Evolutionary conservation across 2,797 vertebrate genomes (phyloP), one percentile per base, ranked within the genome.

Genomic region (Rhinogobio ventralis): DNA sequence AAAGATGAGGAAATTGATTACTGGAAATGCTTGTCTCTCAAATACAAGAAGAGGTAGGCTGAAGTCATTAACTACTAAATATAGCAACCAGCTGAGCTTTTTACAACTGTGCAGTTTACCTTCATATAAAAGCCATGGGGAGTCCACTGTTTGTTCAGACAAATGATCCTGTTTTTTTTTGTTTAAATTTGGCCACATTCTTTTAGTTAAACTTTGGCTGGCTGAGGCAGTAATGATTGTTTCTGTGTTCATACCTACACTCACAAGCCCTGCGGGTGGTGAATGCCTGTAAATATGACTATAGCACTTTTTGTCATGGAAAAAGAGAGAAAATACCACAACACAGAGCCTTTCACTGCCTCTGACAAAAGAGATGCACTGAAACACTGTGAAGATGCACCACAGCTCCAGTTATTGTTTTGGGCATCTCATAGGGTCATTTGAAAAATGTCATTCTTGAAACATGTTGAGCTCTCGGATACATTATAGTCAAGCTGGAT

Each of bases 1-100:
- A 97, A 97, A 91, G 97, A 99, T 82, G 97, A 99, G 91, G 98
- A 99, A 95, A 96, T 96, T 76, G 95, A 96, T 0, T 99, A 99
- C 91, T 99, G 98, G 98, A 99, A 97, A 93, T 95, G 96, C 81
- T 94, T 97, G 91, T 97, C 97, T 84, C 94, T 97, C 85, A 98
- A 97, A 88, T 98, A 98, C 90, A 98, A 98, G 86, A 96, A 97
- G 94, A 98, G 97, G 98, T 99, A 96, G 51, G 92, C 3, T 14
- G 7, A 55, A 55, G 19, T 11, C 25, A 49, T 67, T 46, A 51
- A 51, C 55, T 80, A 5, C 45, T 67, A 64, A 46, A 60, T 20
- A 28, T 64, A 62, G 39, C 39, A 28, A 28, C 15, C 39, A 19
- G 39, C 55, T 78, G 39, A 68, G 45, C 60, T 20, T 30, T 78